Base-by-base conservation (phyloP, 2,888 invertebrate genomes). In the Euproctis similis region DNA sequence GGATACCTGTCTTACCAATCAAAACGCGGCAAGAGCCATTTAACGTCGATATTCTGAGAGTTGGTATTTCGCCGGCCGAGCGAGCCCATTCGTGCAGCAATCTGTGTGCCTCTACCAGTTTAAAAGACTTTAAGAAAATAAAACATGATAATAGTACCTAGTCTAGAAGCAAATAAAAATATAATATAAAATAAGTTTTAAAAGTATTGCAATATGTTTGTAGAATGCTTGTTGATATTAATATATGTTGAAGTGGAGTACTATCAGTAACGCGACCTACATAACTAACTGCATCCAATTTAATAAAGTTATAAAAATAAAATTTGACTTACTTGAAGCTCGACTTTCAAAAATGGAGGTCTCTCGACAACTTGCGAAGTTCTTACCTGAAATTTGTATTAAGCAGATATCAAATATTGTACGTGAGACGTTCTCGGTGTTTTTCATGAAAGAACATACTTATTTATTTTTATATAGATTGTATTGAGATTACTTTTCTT, bases 211-310 rank as follows among this genome's bases (percentile, higher is more conserved):
- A 52, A 36, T 53, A 36, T 48, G 46, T 54, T 47, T 36, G 44
- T 40, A 49, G 48, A 40, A 31, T 34, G 12, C 12, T 4, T 37
- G 48, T 61, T 62, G 64, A 65, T 62, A 64, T 51, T 50, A 4
- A 14, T n/a, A n/a, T n/a, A n/a, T n/a, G n/a, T 43, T 56, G 56
- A 63, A 62, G 58, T 61, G 48, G 43, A 51, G 52, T 50, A 54
- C 54, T 61, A 62, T 46, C 46, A 45, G 57, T 59, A 51, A 63
- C 53, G 39, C 32, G 38, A 36, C 34, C 35, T n/a, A n/a, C 40
- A 40, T 29, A 32, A 39, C 45, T 36, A 37, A 42, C 42, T 53
- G 51, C 38, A 49, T 48, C 48, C 53, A 61, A 60, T 60, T 63
- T 59, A 52, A 65, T 67, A 59, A 53, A 36, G 41, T 34, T 49